phyloP scores from a whole-genome alignment of 2,113 vertebrate genomes.

The Orcinus orca region DNA sequence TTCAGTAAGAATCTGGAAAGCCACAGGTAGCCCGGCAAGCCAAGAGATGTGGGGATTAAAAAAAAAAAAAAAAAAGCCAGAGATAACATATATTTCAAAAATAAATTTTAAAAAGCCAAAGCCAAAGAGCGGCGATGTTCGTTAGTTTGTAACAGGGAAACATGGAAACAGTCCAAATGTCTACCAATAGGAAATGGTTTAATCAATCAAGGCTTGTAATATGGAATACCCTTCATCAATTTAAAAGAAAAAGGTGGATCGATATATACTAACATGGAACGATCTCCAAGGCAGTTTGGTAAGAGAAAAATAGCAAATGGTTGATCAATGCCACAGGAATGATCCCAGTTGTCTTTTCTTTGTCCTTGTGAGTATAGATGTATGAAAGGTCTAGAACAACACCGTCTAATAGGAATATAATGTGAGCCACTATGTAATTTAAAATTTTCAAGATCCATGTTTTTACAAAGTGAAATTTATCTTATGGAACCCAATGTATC shows the following conservation, averaged over 20 bases:
- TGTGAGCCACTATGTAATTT: not conserved
- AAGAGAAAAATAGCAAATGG: not conserved
- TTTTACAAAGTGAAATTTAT: conserved; percentile 1
- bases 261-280: not conserved
- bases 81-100: not conserved
- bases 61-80: not conserved
- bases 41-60: not conserved
- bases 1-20: not conserved
- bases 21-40: not conserved
- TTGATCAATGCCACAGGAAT: not conserved
- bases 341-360: not conserved
- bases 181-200: not conserved
- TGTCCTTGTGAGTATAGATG: not conserved
- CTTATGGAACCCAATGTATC: not conserved
- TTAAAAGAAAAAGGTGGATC: not conserved
- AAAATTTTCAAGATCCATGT: not conserved
- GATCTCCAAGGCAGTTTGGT: not conserved
- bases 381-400: not conserved
- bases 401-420: not conserved
- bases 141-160: not conserved
- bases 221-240: not conserved
- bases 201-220: not conserved
- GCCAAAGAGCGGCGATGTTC: not conserved
- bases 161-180: not conserved
- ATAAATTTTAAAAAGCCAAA: not conserved